Base-by-base conservation (phyloP, 1,140 invertebrate species). In the Cardiocondyla obscurior region DNA sequence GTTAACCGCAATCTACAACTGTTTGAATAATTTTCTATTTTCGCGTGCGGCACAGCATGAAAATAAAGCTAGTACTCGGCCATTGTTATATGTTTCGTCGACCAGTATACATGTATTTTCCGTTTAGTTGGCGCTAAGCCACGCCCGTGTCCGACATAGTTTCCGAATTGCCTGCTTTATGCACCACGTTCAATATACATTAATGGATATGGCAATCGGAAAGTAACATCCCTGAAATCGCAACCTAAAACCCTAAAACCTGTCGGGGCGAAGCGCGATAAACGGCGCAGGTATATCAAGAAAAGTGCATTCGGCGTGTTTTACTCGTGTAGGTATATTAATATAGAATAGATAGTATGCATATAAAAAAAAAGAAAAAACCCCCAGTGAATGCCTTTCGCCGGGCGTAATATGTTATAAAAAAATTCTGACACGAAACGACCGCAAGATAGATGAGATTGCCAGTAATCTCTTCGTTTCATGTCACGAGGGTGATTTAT, bases 81-180 rank as follows among this genome's bases (percentile, higher is more conserved):
- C 53, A 36, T 14, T 46, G 2, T 6, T 49, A 25, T 64, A 64
- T 33, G 0, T 46, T 36, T 22, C 72, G 39, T 19, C 12, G 39
- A 53, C 28, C 19, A 14, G 14, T 46, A 2, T 44, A 62, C 39
- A n/a, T 51, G 51, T 67, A 77, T 67, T 67, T 77, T 67, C 44
- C 60, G 57, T 19, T 67, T 53, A 67, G 57, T 67, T 77, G 74
- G 74, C 74, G 60, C 62, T 67, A 53, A 39, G 74, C 62, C 74
- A 79, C 62, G 25, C 60, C 74, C 74, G 74, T 19, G 60, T 67
- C 16, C 74, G 33, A 77, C 74, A 55, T 30, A 79, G 62, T 53
- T 69, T 28, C 62, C 74, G 22, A 69, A 77, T 60, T 69, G 46
- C 33, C 19, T 67, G 44, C 25, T 69, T 22, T 39, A 39, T 77